Evolutionary conservation across 2,888 invertebrate species (phyloP).

Genomic region (Ophion slaviceki): DNA sequence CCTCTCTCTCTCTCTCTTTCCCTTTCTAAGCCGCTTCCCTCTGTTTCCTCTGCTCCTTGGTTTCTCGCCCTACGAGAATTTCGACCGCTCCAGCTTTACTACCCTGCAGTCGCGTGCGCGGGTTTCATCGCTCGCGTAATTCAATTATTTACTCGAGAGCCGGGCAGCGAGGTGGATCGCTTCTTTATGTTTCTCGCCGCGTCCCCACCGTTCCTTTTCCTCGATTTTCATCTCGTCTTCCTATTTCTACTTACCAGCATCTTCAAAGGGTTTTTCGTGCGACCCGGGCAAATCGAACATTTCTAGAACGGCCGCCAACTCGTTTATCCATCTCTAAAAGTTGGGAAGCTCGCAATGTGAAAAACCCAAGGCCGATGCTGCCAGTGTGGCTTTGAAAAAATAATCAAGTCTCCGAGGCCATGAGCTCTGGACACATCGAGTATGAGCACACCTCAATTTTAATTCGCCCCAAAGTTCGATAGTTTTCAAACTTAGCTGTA

Average conservation of each 20-base stretch:
- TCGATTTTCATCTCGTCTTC: conserved; percentile 26
- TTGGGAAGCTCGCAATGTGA: neutral
- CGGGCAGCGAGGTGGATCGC: conserved; percentile 63
- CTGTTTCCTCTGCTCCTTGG: conserved; percentile 28
- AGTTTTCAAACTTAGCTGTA: neutral
- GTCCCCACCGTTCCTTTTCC: conserved; percentile 8
- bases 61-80: conserved; percentile 56
- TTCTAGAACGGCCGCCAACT: no score
- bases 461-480: no score
- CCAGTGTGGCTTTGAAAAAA: no score
- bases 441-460: no score
- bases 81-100: conserved; percentile 51
- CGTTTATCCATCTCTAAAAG: neutral
- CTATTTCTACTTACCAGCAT: neutral
- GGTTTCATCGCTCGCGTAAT: conserved; percentile 77
- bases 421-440: no score
- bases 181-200: conserved; percentile 13
- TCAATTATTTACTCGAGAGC: conserved; percentile 78
- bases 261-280: neutral
- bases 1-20: conserved; percentile 38
- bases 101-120: conserved; percentile 54
- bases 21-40: conserved; percentile 7
- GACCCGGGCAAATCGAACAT: no score
- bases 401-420: no score
- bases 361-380: no score